phyloP scores from a whole-genome alignment of 2,113 vertebrate species.

The Balaenoptera acutorostrata region DNA sequence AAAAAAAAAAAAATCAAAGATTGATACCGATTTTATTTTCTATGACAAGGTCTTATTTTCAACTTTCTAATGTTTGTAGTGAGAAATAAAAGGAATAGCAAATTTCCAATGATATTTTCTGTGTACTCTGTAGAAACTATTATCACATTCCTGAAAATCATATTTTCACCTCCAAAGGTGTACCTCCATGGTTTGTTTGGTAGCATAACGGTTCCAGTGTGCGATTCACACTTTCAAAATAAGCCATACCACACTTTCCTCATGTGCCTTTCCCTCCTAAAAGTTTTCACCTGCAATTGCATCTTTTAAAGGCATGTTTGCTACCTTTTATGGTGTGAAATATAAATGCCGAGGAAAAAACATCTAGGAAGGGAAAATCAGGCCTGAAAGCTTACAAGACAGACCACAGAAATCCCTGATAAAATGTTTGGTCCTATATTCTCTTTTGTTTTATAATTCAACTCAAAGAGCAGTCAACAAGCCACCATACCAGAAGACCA shows the following conservation, averaged over 20 bases:
- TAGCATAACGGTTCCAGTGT: slow-evolving; percentile 20
- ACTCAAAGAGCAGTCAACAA: neutral
- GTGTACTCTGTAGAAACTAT: slow-evolving; percentile 35
- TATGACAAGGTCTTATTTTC: slow-evolving; percentile 34
- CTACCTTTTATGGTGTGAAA: slow-evolving; percentile 63
- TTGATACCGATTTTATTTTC: slow-evolving; percentile 2
- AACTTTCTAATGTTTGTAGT: slow-evolving; percentile 45
- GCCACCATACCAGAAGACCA: neutral
- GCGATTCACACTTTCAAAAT: slow-evolving; percentile 52
- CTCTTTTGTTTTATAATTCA: neutral
- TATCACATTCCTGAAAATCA: slow-evolving; percentile 49
- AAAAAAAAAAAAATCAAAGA: slow-evolving; percentile 6
- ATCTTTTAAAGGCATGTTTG: slow-evolving; percentile 71
- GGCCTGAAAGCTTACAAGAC: neutral
- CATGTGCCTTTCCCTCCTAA: slow-evolving; percentile 50
- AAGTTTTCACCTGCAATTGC: slow-evolving; percentile 66
- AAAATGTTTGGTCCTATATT: neutral
- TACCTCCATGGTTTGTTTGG: slow-evolving; percentile 11
- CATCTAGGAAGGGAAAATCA: neutral
- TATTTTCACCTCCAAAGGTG: slow-evolving; percentile 26
- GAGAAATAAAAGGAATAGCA: slow-evolving; percentile 43
- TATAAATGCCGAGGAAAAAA: neutral
- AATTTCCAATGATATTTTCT: slow-evolving; percentile 34
- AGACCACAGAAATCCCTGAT: neutral
- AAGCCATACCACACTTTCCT: neutral